Conservation (phyloP, 1,140 invertebrate genomes). For the Berghia stephanieae region DNA sequence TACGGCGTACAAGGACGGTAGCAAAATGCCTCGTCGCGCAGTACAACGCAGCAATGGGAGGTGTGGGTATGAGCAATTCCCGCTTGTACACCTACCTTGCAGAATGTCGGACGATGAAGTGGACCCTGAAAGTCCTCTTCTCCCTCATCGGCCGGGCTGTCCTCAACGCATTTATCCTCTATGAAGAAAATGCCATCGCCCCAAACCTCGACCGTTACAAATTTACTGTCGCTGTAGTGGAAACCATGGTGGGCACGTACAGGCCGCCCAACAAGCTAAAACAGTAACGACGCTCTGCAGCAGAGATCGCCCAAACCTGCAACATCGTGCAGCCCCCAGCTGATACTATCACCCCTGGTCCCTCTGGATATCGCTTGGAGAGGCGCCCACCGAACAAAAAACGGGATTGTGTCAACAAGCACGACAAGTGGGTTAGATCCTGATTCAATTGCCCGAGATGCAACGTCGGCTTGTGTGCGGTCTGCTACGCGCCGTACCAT, state of each 20-base stretch:
- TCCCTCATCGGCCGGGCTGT: conserved; percentile 11
- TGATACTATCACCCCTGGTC: neutral
- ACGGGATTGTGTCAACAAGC: neutral
- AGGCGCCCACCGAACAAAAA: no score
- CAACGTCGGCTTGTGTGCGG: neutral
- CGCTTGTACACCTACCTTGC: conserved; percentile 1
- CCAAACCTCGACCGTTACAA: neutral
- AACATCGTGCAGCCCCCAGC: neutral
- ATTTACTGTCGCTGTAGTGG: conserved; percentile 6
- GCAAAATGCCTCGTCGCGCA: neutral
- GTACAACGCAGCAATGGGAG: neutral
- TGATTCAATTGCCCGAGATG: neutral
- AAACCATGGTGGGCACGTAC: neutral
- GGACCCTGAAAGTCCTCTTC: conserved; percentile 8
- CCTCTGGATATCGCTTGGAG: neutral
- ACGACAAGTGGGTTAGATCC: neutral
- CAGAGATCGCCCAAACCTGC: neutral
- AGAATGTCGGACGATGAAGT: neutral
- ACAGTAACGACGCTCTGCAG: neutral
- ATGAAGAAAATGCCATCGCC: neutral
- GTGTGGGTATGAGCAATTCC: neutral
- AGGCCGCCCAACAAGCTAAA: neutral
- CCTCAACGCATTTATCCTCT: neutral
- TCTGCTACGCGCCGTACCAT: neutral
- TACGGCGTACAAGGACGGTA: conserved; percentile 5